Base-by-base conservation (phyloP, 1,140 invertebrate species). In the Drosophila micromelanica region DNA sequence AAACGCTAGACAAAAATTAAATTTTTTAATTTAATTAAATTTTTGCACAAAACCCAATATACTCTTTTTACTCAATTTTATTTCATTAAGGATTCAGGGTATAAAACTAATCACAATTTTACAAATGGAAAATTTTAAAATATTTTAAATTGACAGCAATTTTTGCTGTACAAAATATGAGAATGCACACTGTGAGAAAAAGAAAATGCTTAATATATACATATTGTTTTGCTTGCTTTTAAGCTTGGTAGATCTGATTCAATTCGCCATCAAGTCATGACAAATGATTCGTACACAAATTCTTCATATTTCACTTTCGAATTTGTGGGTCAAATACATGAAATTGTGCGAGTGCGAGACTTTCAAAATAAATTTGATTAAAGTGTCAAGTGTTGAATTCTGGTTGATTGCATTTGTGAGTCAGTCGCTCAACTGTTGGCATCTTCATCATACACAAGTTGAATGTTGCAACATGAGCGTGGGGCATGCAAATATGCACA, bases 381-480 rank as follows among this genome's bases (percentile, higher is more conserved):
- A 73, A 84, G 76, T 77, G 81, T 74, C 78, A 65, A 68, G 71
- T 64, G 54, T 80, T 71, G 54, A 55, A 35, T 35, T 73, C 51
- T 43, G 52, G 51, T 43, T 85, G 76, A 85, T 85, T 86, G 80
- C 81, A 81, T 86, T 80, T 73, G 76, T 38, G 59, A 73, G 64
- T 71, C 35, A 42, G 30, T 62, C 38, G 38, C 45, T 23, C 45
- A 32, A 32, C 59, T 46, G 51, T 49, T 69, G 30, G 61, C 69
- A 45, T 46, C 55, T 54, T 52, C 42, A 54, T 68, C 54, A 61
- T 63, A 68, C 55, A 73, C 49, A 43, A 63, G 60, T 37, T 23
- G 35, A 23, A 23, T 48, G 32, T 38, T 67, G 70, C 70, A 60
- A 59, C 63, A 46, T 38, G 54, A 57, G 27, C 37, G 30, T 49